phyloP scores from a whole-genome alignment of 2,888 invertebrate genomes.

The Coenonympha glycerion region DNA sequence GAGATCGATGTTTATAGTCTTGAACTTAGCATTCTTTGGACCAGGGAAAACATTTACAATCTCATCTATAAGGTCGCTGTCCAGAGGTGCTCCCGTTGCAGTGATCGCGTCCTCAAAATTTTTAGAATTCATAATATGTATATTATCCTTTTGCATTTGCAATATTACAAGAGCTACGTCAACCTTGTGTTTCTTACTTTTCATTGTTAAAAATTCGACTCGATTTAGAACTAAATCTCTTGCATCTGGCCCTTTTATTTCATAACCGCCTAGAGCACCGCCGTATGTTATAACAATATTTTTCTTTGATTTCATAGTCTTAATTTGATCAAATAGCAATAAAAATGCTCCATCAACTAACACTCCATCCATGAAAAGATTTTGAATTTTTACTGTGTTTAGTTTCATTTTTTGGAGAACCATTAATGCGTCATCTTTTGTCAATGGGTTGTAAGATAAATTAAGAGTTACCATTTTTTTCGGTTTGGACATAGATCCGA shows the following conservation, averaged over 20 bases:
- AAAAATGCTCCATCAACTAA: slow-evolving; percentile 41
- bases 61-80: slow-evolving; percentile 42
- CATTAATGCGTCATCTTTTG: slow-evolving; percentile 39
- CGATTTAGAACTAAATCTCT: slow-evolving; percentile 48
- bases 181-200: slow-evolving; percentile 36
- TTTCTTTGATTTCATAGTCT: slow-evolving; percentile 34
- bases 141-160: slow-evolving; percentile 41
- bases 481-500: slow-evolving; percentile 34
- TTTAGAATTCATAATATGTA: slow-evolving; percentile 34
- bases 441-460: slow-evolving; percentile 52
- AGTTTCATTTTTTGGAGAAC: slow-evolving; percentile 40
- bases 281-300: slow-evolving; percentile 44
- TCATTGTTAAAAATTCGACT: slow-evolving; percentile 42
- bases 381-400: slow-evolving; percentile 37
- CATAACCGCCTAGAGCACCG: slow-evolving; percentile 31
- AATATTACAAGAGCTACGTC: slow-evolving; percentile 45
- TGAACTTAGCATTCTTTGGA: slow-evolving; percentile 37
- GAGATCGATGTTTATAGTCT: slow-evolving; percentile 38
- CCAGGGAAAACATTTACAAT: slow-evolving; percentile 42
- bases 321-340: slow-evolving; percentile 31
- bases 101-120: slow-evolving; percentile 34
- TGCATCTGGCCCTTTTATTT: slow-evolving; percentile 35
- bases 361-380: slow-evolving; percentile 47
- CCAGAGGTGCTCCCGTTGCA: slow-evolving; percentile 34
- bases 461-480: slow-evolving; percentile 43